These are phyloP conservation scores for Limnephilus marmoratus DNA, from an alignment of 2,888 invertebrate species.

Conservation along the genomic window DNA sequence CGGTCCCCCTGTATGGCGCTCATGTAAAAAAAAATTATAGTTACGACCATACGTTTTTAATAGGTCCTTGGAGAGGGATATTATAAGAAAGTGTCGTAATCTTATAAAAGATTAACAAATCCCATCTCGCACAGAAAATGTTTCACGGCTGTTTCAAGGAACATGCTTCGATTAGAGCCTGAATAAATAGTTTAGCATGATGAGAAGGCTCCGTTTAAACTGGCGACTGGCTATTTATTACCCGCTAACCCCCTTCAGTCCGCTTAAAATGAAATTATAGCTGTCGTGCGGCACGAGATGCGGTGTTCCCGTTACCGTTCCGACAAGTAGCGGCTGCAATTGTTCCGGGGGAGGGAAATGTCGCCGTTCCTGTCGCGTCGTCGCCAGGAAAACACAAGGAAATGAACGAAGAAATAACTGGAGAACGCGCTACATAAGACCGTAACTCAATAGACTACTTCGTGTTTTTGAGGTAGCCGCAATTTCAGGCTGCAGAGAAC, in stretches of 20 bases:
- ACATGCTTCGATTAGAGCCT: neutral
- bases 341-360: neutral
- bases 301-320: neutral
- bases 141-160: neutral
- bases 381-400: neutral
- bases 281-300: neutral
- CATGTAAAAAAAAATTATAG: too few species aligned
- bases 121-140: neutral
- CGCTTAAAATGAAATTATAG: neutral
- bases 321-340: neutral
- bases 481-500: neutral
- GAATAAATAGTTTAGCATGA: neutral
- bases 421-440: neutral
- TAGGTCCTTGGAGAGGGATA: too few species aligned
- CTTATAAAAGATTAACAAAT: too few species aligned
- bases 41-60: too few species aligned
- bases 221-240: neutral
- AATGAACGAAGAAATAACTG: neutral
- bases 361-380: neutral
- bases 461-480: neutral
- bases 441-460: neutral
- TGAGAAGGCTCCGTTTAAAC: neutral
- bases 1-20: too few species aligned
- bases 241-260: neutral
- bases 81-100: too few species aligned